phyloP scores from a whole-genome alignment of 2,797 vertebrate genomes.

The Holocentrus rufus region DNA sequence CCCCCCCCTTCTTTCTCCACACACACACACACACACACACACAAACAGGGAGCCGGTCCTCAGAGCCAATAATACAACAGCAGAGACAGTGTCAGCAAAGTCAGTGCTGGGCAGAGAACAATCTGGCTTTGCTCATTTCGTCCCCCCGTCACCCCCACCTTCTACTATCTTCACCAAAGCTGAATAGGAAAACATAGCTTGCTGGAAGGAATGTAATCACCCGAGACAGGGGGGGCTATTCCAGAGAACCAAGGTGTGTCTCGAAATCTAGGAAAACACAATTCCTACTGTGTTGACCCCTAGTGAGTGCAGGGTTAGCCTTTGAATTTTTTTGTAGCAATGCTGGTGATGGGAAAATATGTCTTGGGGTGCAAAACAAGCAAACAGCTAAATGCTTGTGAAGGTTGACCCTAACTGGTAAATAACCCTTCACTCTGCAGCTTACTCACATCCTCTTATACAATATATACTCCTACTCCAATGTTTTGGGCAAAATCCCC shows the following conservation, averaged over 20 bases:
- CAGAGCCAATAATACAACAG: constrained; percentile 58
- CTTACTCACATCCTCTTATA: no score
- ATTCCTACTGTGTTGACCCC: neutral
- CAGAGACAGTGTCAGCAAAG: constrained; percentile 59
- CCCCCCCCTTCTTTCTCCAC: constrained; percentile 35
- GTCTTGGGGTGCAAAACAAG: no score
- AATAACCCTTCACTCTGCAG: no score
- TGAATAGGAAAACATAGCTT: neutral
- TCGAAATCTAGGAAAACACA: neutral
- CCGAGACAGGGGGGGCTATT: neutral
- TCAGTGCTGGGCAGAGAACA: constrained; percentile 40
- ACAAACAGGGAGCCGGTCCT: neutral
- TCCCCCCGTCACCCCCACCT: neutral
- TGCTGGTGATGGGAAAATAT: no score
- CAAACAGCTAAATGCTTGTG: no score
- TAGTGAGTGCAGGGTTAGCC: neutral
- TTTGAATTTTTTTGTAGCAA: neutral
- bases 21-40: constrained; percentile 21
- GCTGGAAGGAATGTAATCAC: constrained; percentile 6
- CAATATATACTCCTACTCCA: no score
- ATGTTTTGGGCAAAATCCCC: no score
- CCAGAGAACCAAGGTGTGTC: neutral
- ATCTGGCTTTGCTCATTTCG: constrained; percentile 27
- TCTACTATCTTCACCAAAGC: constrained; percentile 28
- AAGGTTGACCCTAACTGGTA: no score